A percentile compares a stretch with the other conserved stretches of the same genome.
These are phyloP conservation scores for Notamacropus eugenii DNA, from an alignment of 2,797 vertebrate genomes.

Conservation along the genomic window DNA sequence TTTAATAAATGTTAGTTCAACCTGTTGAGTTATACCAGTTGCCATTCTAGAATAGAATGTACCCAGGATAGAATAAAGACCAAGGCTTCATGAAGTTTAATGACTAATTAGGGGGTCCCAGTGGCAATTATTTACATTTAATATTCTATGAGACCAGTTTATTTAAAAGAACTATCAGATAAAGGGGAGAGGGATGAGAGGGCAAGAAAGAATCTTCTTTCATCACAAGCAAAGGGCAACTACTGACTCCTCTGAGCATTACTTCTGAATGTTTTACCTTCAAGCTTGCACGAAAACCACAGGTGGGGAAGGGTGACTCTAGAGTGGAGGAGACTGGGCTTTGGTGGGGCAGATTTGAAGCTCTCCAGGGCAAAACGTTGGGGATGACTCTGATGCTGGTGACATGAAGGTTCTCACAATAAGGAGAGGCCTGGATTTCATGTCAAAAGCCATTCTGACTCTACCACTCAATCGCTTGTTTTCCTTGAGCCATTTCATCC, in stretches of 20 bases:
- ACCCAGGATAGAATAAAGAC: background rate
- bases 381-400: background rate
- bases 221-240: conserved; percentile 31
- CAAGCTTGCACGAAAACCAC: conserved; percentile 43
- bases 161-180: conserved; percentile 25
- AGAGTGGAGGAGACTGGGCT: background rate
- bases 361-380: background rate
- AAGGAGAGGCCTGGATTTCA: background rate
- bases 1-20: background rate
- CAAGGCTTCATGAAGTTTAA: background rate
- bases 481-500: background rate
- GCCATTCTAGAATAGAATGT: background rate
- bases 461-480: background rate
- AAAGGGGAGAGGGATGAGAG: conserved; percentile 34
- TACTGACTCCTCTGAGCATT: conserved; percentile 39
- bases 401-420: background rate
- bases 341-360: background rate
- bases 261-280: conserved; percentile 51
- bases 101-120: background rate
- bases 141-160: conserved; percentile 27
- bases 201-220: conserved; percentile 46
- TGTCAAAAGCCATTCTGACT: background rate
- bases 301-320: background rate
- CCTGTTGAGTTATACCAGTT: background rate
- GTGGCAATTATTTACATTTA: conserved; percentile 45